These are phyloP conservation scores for Pycnomerus fuliginosus DNA, from an alignment of 2,888 invertebrate genomes.

Conservation along the genomic window DNA sequence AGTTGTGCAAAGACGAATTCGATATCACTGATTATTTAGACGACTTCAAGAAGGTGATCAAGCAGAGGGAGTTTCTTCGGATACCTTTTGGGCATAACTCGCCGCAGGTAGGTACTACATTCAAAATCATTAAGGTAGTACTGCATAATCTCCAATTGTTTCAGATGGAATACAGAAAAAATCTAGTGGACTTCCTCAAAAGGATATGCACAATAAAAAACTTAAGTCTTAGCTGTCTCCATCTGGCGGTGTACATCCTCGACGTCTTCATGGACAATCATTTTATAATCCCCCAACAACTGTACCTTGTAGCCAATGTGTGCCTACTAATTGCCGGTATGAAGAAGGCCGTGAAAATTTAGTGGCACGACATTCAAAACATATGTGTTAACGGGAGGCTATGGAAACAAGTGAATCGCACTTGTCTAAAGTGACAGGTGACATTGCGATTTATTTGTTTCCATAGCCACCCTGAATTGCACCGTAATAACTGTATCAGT, in stretches of 20 bases:
- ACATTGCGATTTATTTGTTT: too few relatives aligned
- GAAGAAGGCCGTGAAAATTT: too few relatives aligned
- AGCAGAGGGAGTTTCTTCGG: constrained; percentile 6
- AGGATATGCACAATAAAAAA: constrained; percentile 42
- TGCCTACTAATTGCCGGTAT: constrained; percentile 70
- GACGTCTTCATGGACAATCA: constrained; percentile 76
- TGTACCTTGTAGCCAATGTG: constrained; percentile 66
- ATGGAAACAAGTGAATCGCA: too few relatives aligned
- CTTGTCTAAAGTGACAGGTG: too few relatives aligned
- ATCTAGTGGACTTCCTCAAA: constrained; percentile 43
- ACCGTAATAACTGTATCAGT: too few relatives aligned
- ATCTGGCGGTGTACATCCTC: constrained; percentile 66
- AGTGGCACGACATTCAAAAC: too few relatives aligned
- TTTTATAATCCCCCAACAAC: constrained; percentile 61
- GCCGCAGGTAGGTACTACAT: constrained; percentile 11
- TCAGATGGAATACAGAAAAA: constrained; percentile 40
- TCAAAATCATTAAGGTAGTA: background rate
- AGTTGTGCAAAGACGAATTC: constrained; percentile 39
- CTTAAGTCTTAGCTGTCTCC: constrained; percentile 58
- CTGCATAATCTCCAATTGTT: constrained; percentile 13
- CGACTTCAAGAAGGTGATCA: constrained; percentile 40
- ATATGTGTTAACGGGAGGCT: too few relatives aligned
- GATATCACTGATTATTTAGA: constrained; percentile 44
- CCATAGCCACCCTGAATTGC: too few relatives aligned
- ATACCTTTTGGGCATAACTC: constrained; percentile 10